A percentile compares a stretch with the other conserved stretches of the same genome.
Evolutionary conservation across 1,140 invertebrate genomes (phyloP).

Genomic region (Bombus terrestris): DNA sequence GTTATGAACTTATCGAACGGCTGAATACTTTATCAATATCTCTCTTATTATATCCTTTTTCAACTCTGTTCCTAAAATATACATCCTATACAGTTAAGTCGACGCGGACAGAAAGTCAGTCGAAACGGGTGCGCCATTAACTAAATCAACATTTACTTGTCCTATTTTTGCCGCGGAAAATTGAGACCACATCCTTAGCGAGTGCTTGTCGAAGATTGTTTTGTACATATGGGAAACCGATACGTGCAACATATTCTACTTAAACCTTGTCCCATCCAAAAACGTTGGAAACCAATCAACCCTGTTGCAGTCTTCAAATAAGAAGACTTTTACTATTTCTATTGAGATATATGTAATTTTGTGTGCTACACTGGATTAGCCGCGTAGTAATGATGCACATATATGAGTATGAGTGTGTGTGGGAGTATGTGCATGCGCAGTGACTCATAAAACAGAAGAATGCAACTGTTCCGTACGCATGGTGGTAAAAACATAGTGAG

Average conservation of each 20-base stretch:
- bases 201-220: conserved; percentile 31
- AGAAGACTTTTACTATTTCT: too few species aligned
- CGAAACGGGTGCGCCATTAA: conserved; percentile 60
- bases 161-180: conserved; percentile 61
- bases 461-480: too few species aligned
- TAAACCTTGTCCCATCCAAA: neutral
- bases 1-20: neutral
- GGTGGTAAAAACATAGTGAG: too few species aligned
- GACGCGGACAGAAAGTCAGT: conserved; percentile 11
- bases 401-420: too few species aligned
- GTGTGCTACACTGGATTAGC: too few species aligned
- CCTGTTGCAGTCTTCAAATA: too few species aligned
- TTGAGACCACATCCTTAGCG: conserved; percentile 27
- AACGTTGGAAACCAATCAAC: neutral
- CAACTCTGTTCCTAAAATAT: neutral
- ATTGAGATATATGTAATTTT: too few species aligned
- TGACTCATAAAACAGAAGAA: too few species aligned
- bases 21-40: neutral
- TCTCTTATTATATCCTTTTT: neutral
- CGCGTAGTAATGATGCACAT: too few species aligned
- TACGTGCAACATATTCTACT: neutral
- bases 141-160: conserved; percentile 66
- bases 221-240: neutral
- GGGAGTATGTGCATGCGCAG: too few species aligned
- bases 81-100: neutral